Conservation (phyloP, 1,140 invertebrate species). For the Laupala kohalensis region DNA sequence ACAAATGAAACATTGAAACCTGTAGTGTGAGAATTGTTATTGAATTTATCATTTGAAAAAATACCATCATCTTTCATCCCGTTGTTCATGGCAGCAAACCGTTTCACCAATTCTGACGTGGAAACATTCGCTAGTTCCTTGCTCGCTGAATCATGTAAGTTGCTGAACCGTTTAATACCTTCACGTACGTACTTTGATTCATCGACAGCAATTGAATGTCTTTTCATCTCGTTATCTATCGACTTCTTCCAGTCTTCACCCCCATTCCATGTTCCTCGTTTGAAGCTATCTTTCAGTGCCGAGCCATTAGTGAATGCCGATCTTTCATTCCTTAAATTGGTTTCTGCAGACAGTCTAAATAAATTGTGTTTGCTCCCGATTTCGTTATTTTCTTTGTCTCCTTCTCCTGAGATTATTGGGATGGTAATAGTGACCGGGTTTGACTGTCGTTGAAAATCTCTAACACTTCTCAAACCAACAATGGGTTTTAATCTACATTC, state of each 20-base stretch:
- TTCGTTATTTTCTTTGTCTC: not conserved
- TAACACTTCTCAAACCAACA: not conserved
- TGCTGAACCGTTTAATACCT: not conserved
- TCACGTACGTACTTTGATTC: constrained; percentile 32
- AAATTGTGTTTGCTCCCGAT: constrained; percentile 1
- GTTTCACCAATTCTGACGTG: not conserved
- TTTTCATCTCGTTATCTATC: constrained; percentile 25
- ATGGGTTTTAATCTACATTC: not conserved
- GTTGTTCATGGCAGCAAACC: not conserved
- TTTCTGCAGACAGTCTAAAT: constrained; percentile 5
- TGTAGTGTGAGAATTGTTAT: not conserved
- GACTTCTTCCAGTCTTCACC: not conserved
- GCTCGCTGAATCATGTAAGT: constrained; percentile 14
- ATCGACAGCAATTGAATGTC: constrained; percentile 43
- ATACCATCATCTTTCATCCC: not conserved
- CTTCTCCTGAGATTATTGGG: constrained; percentile 10
- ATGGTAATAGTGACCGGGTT: constrained; percentile 9
- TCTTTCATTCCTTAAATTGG: constrained; percentile 1
- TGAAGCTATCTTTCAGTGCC: constrained; percentile 1
- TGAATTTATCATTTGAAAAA: not conserved
- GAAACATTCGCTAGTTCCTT: constrained; percentile 15
- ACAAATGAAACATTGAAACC: constrained; percentile 17
- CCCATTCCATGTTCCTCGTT: constrained; percentile 3
- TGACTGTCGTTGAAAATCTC: not conserved
- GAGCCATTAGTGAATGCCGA: not conserved